These are phyloP conservation scores for Capricornis sumatraensis DNA, from an alignment of 2,113 vertebrate species.

Conservation along the genomic window DNA sequence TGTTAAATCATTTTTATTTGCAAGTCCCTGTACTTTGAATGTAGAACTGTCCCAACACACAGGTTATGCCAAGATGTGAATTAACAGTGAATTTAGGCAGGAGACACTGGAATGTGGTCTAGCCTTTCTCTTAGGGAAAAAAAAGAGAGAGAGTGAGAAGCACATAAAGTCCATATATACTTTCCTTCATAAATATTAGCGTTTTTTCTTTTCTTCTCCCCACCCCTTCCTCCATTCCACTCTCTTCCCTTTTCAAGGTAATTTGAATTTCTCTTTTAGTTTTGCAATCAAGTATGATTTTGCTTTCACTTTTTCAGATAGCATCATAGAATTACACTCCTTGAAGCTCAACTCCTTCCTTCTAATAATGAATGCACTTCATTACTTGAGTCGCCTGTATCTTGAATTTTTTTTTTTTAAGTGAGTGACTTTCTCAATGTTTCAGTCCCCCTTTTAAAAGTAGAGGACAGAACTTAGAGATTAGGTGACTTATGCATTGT, in stretches of 20 bases:
- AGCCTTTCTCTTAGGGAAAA: neutral
- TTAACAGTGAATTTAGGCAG: neutral
- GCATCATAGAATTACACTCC: neutral
- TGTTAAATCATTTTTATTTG: neutral
- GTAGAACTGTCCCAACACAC: neutral
- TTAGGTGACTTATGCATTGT: neutral
- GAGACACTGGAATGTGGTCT: constrained; percentile 2
- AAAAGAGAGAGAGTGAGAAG: neutral
- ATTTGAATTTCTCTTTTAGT: neutral
- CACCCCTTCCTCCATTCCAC: neutral
- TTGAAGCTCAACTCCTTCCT: neutral
- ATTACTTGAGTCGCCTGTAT: neutral
- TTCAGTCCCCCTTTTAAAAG: neutral
- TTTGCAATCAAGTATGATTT: neutral
- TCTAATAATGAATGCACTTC: neutral
- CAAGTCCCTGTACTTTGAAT: neutral
- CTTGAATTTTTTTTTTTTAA: neutral
- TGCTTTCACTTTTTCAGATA: constrained; percentile 16
- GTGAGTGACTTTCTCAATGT: neutral
- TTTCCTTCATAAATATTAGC: neutral
- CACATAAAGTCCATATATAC: neutral
- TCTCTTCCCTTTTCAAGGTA: neutral
- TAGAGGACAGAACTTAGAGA: neutral
- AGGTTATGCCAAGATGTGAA: neutral
- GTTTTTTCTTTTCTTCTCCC: neutral